Percentiles rank a stretch among this genome's conserved stretches.
Evolutionary conservation across 2,113 vertebrate genomes (phyloP).

Genomic region (Fulmarus glacialis): DNA sequence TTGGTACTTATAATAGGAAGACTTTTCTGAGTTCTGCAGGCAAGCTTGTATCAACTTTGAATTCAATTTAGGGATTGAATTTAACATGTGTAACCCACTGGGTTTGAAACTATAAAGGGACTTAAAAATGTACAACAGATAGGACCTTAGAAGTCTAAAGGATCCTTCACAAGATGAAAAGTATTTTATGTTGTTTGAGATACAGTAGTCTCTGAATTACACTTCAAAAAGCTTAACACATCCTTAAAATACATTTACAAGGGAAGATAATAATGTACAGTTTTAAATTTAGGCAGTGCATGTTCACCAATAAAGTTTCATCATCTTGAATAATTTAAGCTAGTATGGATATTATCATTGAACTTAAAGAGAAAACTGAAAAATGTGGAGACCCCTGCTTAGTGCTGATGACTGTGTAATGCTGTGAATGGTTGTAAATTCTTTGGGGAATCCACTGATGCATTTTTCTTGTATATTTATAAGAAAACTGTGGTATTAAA

Average conservation of each 20-base stretch:
- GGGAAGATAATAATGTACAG: conserved; percentile 64
- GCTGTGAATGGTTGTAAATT: conserved; percentile 41
- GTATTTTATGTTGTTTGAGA: conserved; percentile 68
- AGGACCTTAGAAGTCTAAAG: conserved; percentile 66
- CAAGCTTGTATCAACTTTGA: conserved; percentile 47
- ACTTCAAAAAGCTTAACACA: conserved; percentile 58
- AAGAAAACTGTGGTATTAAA: conserved; percentile 51
- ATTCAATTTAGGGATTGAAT: conserved; percentile 68
- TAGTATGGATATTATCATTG: conserved; percentile 40
- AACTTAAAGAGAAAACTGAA: conserved; percentile 63
- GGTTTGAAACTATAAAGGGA: conserved; percentile 68
- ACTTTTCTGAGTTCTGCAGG: conserved; percentile 37
- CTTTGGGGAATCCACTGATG: conserved; percentile 45
- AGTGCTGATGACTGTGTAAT: conserved; percentile 51
- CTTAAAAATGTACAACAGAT: conserved; percentile 70
- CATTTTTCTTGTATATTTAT: conserved; percentile 53
- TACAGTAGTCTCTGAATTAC: conserved; percentile 62
- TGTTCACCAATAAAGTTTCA: conserved; percentile 63
- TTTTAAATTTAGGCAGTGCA: conserved; percentile 63
- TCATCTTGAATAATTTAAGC: conserved; percentile 69
- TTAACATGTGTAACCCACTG: conserved; percentile 60
- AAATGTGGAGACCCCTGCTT: conserved; percentile 61
- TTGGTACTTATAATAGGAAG: conserved; percentile 7
- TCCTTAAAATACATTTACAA: conserved; percentile 66
- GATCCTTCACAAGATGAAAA: conserved; percentile 65